A percentile compares a stretch with the other conserved stretches of the same genome.
Evolutionary conservation across 2,888 invertebrate genomes (phyloP).

Genomic region (Seira ritae): DNA sequence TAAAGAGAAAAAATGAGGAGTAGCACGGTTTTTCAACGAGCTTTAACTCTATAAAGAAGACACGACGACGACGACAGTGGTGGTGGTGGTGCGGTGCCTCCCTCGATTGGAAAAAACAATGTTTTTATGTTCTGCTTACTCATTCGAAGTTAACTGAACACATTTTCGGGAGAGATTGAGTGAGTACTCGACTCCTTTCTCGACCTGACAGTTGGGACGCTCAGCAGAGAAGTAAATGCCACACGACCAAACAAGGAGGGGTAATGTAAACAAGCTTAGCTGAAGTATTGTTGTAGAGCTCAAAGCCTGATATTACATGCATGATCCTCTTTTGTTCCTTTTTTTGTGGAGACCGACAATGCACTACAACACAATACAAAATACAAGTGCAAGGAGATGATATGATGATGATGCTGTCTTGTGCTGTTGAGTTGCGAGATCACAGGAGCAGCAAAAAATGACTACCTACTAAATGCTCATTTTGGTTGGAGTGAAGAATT

Average conservation of each 20-base stretch:
- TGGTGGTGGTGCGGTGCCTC: slow-evolving; percentile 28
- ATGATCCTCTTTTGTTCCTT: too few species aligned
- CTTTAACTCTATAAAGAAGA: slow-evolving; percentile 13
- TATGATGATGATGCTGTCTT: too few species aligned
- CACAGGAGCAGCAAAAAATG: too few species aligned
- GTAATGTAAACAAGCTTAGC: slow-evolving; percentile 34
- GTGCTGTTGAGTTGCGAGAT: too few species aligned
- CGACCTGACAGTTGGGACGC: slow-evolving; percentile 55
- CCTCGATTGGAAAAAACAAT: background rate
- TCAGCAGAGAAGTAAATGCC: slow-evolving; percentile 54
- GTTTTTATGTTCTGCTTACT: too few species aligned
- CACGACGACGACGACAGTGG: too few species aligned
- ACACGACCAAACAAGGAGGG: slow-evolving; percentile 54
- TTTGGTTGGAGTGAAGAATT: too few species aligned
- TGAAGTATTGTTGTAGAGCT: background rate
- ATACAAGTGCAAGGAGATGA: too few species aligned
- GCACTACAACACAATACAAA: too few species aligned
- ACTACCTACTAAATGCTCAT: too few species aligned
- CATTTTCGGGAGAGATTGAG: slow-evolving; percentile 26
- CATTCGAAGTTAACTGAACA: background rate
- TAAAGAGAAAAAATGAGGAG: slow-evolving; percentile 52
- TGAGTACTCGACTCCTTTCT: slow-evolving; percentile 19
- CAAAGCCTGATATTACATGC: background rate
- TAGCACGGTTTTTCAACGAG: slow-evolving; percentile 48
- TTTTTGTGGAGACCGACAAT: too few species aligned